A percentile compares a stretch with the other conserved stretches of the same genome.
Evolutionary conservation across 37 sponge, comb jelly and placozoan species (phyloP).

Genomic region (Diacarnus erythraeanus): DNA sequence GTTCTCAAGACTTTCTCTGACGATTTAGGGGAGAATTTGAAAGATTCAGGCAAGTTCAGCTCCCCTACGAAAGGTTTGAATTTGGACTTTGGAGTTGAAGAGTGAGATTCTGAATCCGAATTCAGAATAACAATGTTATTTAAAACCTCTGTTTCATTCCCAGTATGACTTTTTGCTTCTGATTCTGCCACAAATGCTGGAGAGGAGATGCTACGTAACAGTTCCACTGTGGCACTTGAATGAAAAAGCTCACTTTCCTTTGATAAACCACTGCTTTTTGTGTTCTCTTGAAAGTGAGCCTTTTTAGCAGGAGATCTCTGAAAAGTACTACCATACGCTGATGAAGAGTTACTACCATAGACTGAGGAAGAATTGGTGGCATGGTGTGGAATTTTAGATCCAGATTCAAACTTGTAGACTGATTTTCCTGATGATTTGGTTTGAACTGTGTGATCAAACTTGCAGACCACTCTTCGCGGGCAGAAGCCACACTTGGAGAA

Average conservation of each 20-base stretch:
- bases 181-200: not conserved
- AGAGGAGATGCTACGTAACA: not conserved
- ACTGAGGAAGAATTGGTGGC: not conserved
- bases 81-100: not conserved
- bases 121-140: not conserved
- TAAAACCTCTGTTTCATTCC: not conserved
- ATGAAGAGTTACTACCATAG: not conserved
- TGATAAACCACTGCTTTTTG: too few relatives aligned
- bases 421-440: not conserved
- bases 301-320: not conserved
- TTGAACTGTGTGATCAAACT: constrained; percentile 19
- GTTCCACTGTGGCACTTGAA: not conserved
- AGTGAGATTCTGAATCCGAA: not conserved
- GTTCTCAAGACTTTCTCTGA: too few relatives aligned
- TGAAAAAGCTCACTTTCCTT: not conserved
- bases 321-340: too few relatives aligned
- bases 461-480: constrained; percentile 38
- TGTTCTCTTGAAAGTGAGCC: not conserved
- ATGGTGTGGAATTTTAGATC: not conserved
- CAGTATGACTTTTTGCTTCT: not conserved
- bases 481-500: constrained; percentile 48
- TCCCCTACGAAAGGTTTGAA: not conserved
- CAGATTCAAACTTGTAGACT: not conserved
- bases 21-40: not conserved
- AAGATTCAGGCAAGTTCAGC: not conserved